A percentile compares a stretch with the other conserved stretches of the same genome.
Conservation (phyloP, 1,140 invertebrate genomes). For the Brachionus manjavacas region DNA sequence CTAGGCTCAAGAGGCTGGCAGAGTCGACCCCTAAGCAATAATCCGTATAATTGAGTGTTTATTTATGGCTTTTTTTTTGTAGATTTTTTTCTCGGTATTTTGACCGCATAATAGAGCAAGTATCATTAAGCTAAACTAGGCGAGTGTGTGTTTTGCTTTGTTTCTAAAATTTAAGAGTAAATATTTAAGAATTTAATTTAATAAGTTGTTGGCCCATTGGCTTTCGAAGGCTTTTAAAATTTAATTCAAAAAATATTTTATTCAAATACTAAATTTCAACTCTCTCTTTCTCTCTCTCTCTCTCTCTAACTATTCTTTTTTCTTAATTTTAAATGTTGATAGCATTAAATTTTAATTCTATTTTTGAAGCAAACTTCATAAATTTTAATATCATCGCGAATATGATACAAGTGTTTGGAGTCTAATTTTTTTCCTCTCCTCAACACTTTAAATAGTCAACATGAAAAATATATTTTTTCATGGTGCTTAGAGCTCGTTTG, state of each 20-base stretch:
- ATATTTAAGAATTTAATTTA: constrained; percentile 41
- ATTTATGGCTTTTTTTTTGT: background rate
- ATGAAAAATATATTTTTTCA: background rate
- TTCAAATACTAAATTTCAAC: background rate
- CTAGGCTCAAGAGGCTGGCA: background rate
- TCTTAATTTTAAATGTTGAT: constrained; percentile 12
- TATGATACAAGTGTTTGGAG: constrained; percentile 39
- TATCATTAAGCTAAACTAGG: background rate
- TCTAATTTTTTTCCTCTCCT: background rate
- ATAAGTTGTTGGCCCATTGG: background rate
- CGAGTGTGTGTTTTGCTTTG: background rate
- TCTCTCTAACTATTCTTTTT: background rate
- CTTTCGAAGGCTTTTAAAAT: background rate
- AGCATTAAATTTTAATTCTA: constrained; percentile 1
- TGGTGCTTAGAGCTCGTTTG: background rate
- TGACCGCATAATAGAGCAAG: constrained; percentile 15
- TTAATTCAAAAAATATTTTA: constrained; percentile 40
- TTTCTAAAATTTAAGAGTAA: background rate
- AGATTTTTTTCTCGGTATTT: constrained; percentile 15
- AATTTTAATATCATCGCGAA: constrained; percentile 25
- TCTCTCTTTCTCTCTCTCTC: background rate
- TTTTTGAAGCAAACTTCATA: background rate
- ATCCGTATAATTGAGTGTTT: constrained; percentile 22
- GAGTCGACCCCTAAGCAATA: background rate
- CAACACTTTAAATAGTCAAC: background rate